A percentile compares a stretch with the other conserved stretches of the same genome.
phyloP scores from a whole-genome alignment of 2,113 vertebrate genomes.

The Nyctibius bracteatus region DNA sequence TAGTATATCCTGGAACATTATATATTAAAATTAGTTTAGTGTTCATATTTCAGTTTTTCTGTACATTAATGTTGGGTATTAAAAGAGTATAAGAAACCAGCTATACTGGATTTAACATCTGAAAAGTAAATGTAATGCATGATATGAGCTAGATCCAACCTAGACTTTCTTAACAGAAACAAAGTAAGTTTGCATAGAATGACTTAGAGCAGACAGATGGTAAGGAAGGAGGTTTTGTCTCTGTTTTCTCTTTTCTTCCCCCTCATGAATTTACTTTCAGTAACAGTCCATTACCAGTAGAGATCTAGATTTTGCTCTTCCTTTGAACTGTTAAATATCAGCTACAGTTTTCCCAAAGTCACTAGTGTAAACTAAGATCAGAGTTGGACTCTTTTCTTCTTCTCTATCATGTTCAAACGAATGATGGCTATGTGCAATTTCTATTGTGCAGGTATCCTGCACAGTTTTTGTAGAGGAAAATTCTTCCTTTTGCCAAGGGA shows the following conservation, averaged over 20 bases:
- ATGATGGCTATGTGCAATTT: not conserved
- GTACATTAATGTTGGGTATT: not conserved
- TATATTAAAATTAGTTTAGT: not conserved
- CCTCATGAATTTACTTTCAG: not conserved
- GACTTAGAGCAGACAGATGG: slow-evolving; percentile 8
- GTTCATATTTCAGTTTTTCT: not conserved
- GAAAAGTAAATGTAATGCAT: not conserved
- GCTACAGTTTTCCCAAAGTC: not conserved
- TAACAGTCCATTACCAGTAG: not conserved
- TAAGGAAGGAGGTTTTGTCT: not conserved
- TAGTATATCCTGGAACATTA: not conserved
- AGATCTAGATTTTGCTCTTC: not conserved
- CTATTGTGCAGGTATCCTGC: not conserved
- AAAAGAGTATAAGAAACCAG: not conserved
- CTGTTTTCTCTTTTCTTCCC: not conserved
- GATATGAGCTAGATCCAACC: not conserved
- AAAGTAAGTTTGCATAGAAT: not conserved
- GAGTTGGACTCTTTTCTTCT: not conserved
- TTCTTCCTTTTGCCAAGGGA: not conserved
- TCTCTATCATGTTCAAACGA: not conserved
- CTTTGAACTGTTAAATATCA: not conserved
- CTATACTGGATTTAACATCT: not conserved
- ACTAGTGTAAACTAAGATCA: not conserved
- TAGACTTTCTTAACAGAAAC: not conserved
- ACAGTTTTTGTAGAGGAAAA: not conserved